Evolutionary conservation across 2,797 vertebrate species (phyloP).

Genomic region (Myotis planiceps): DNA sequence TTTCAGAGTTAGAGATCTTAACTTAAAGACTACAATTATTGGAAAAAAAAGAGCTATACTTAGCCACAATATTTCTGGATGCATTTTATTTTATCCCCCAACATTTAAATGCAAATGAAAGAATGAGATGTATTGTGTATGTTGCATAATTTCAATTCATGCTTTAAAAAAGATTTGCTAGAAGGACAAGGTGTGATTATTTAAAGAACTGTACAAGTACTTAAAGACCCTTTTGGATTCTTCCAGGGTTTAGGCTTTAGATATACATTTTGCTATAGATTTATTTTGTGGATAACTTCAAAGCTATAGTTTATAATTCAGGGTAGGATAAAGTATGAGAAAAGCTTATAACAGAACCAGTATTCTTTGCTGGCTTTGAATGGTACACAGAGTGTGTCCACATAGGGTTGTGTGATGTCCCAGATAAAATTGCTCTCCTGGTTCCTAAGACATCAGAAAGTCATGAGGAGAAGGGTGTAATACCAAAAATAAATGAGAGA

Average conservation of each 20-base stretch:
- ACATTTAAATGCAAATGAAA: slow-evolving; percentile 28
- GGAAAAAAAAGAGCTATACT: neutral
- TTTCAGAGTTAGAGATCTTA: slow-evolving; percentile 45
- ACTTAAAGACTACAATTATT: neutral
- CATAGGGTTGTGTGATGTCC: neutral
- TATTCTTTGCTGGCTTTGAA: neutral
- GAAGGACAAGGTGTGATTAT: neutral
- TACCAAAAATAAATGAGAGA: neutral
- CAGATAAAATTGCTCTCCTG: neutral
- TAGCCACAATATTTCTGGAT: slow-evolving; percentile 18
- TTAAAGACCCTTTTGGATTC: slow-evolving; percentile 10
- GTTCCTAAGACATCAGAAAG: neutral
- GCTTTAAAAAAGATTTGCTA: slow-evolving; percentile 11
- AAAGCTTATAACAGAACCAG: neutral
- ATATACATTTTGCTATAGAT: slow-evolving; percentile 11
- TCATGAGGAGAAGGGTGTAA: neutral
- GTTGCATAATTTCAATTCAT: slow-evolving; percentile 11
- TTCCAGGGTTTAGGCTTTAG: neutral
- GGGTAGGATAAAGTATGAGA: neutral
- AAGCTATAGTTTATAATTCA: slow-evolving; percentile 29
- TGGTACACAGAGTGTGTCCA: neutral
- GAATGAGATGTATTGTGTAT: neutral
- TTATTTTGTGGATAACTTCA: slow-evolving; percentile 53
- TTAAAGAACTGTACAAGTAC: neutral
- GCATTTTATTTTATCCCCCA: neutral